phyloP scores from a whole-genome alignment of 2,888 invertebrate genomes.

The Argyresthia goedartella region DNA sequence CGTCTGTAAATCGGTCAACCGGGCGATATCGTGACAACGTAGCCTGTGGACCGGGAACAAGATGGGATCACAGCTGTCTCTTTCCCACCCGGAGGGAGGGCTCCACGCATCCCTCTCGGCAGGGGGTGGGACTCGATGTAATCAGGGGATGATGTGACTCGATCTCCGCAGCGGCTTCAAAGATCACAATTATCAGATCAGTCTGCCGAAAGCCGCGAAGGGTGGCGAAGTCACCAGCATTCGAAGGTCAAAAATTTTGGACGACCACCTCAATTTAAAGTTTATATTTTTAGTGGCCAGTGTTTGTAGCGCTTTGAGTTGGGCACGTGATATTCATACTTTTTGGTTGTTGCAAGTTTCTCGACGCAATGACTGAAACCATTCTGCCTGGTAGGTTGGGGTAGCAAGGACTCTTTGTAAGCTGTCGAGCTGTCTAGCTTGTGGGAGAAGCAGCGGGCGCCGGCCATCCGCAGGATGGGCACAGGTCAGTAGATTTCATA shows the following conservation, averaged over 20 bases:
- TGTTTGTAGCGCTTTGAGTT: not conserved
- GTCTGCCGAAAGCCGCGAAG: conserved; percentile 66
- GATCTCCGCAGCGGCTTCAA: conserved; percentile 65
- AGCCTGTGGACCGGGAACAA: conserved; percentile 72
- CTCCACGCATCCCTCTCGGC: conserved; percentile 28
- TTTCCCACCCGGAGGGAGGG: conserved; percentile 22
- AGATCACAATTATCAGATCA: conserved; percentile 70
- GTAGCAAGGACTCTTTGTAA: conserved; percentile 12
- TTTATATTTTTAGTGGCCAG: not conserved
- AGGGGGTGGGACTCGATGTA: conserved; percentile 67
- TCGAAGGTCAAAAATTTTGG: conserved; percentile 15
- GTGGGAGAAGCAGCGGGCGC: conserved; percentile 74
- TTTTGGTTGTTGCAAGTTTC: not conserved
- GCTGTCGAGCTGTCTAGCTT: conserved; percentile 63
- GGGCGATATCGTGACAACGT: conserved; percentile 63
- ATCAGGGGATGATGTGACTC: conserved; percentile 72
- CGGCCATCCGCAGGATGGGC: conserved; percentile 78
- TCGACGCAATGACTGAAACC: not conserved
- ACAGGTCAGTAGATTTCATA: conserved; percentile 68
- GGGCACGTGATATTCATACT: not conserved
- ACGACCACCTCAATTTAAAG: not conserved
- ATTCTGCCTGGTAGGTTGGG: not conserved
- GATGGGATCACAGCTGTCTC: conserved; percentile 71
- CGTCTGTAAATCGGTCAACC: conserved; percentile 30
- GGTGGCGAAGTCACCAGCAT: conserved; percentile 52